Evolutionary conservation across 2,113 vertebrate genomes (phyloP), one percentile per base, ranked within the genome.

Genomic region (Microcebus ravelobensis): DNA sequence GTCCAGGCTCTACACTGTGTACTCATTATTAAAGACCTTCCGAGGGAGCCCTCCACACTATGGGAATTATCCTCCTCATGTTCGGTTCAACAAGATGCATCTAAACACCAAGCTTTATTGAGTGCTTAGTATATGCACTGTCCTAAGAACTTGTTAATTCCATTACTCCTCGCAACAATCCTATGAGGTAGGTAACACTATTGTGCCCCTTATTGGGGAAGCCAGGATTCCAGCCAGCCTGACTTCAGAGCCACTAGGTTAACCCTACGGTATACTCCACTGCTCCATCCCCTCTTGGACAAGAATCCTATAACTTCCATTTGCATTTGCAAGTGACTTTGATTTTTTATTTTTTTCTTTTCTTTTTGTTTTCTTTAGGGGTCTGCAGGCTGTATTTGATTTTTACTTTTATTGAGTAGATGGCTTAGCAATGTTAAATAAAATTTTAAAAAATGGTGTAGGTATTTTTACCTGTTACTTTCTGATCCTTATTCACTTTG

Each of bases 401-500:
- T 89, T 90, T 65, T 55, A 71, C n/a, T 95, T 89, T 61, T 77
- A 52, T 39, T 65, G 45, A 76, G 50, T 57, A 94, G 31, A 74
- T 68, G 57, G 63, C 36, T 84, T 82, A 50, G 29, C 17, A 55
- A 71, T 21, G 67, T 18, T 42, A 77, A 87, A 67, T 68, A 74
- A 55, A 48, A 87, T 12, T 23, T 65, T 61, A 0, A 63, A 76
- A 68, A 79, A n/a, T 63, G 18, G 45, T 77, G 52, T 59, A 67
- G 25, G 5, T 79, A 76, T 85, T 82, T 88, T 91, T 81, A 80
- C 36, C 3, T 77, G 11, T 61, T 71, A 34, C 27, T 48, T 76
- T 95, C n/a, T 90, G 81, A 55, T 61, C 67, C 73, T 82, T 81
- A 36, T 20, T 59, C 50, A 95, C 39, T 39, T 94, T 86, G 63